These are phyloP conservation scores for Acronicta alni DNA, from an alignment of 2,888 invertebrate genomes.

Conservation along the genomic window DNA sequence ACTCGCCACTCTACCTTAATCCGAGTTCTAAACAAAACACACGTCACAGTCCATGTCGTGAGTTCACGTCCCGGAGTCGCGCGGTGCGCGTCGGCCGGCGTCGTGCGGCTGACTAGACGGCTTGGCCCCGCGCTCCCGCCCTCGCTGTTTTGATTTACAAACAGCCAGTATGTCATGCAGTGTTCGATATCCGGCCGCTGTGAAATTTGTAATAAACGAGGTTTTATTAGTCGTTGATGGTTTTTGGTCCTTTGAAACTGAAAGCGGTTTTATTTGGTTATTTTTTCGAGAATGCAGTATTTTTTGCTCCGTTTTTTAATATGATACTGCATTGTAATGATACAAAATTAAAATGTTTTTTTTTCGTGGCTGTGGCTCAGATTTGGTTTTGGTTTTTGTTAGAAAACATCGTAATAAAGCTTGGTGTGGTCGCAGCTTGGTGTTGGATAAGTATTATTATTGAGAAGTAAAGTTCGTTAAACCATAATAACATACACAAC, in stretches of 20 bases:
- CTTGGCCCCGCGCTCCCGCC: slow-evolving; percentile 62
- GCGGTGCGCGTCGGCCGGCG: slow-evolving; percentile 76
- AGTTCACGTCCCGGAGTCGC: slow-evolving; percentile 53
- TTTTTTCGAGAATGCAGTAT: background rate
- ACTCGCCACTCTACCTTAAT: slow-evolving; percentile 59
- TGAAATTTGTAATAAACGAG: slow-evolving; percentile 48
- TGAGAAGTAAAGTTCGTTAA: too few relatives aligned
- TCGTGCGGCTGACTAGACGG: slow-evolving; percentile 78
- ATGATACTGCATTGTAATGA: too few relatives aligned
- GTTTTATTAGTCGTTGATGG: slow-evolving; percentile 38
- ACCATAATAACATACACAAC: too few relatives aligned
- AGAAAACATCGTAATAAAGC: too few relatives aligned
- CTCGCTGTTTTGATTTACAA: slow-evolving; percentile 70
- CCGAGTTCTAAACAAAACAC: slow-evolving; percentile 58
- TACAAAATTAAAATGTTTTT: too few relatives aligned
- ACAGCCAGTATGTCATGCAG: slow-evolving; percentile 66
- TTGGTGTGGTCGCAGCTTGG: too few relatives aligned
- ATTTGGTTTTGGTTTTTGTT: too few relatives aligned
- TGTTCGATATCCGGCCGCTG: slow-evolving; percentile 59
- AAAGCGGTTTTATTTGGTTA: background rate
- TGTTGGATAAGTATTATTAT: too few relatives aligned
- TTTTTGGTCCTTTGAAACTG: slow-evolving; percentile 18
- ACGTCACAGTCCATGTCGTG: slow-evolving; percentile 63
- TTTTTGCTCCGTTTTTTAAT: background rate
- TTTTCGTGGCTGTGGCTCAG: too few relatives aligned